These are phyloP conservation scores for Bombus difficillimus DNA, from an alignment of 1,140 invertebrate species.

Conservation along the genomic window DNA sequence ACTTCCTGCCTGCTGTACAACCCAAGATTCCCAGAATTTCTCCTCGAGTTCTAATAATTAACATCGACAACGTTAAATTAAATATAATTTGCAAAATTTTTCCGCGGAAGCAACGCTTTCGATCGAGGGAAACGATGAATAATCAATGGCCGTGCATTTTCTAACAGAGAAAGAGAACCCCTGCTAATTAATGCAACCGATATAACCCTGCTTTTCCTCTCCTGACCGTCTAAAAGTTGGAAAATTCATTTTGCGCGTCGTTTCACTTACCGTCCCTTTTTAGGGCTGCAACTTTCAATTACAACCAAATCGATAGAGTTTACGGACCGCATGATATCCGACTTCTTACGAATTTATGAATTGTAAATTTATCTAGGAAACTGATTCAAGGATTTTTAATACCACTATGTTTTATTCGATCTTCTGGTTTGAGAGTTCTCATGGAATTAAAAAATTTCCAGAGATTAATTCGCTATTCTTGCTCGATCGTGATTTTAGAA, in stretches of 20 bases:
- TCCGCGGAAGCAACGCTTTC: not conserved
- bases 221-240: not conserved
- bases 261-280: not conserved
- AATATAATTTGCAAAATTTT: not conserved
- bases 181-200: conserved; percentile 32
- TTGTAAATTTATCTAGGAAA: conserved; percentile 8
- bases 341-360: conserved; percentile 22
- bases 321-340: not conserved
- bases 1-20: not conserved
- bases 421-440: not conserved
- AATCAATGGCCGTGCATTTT: conserved; percentile 10
- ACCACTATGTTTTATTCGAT: not conserved
- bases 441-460: not conserved
- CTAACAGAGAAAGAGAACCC: not conserved
- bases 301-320: not conserved
- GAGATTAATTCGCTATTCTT: no score
- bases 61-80: not conserved
- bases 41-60: not conserved
- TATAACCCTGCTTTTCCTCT: conserved; percentile 1
- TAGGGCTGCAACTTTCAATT: not conserved
- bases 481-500: no score
- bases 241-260: conserved; percentile 39
- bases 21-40: not conserved
- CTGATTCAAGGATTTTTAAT: not conserved
- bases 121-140: conserved; percentile 4